phyloP scores from a whole-genome alignment of 2,888 invertebrate species.

The Drosophila emarginata region DNA sequence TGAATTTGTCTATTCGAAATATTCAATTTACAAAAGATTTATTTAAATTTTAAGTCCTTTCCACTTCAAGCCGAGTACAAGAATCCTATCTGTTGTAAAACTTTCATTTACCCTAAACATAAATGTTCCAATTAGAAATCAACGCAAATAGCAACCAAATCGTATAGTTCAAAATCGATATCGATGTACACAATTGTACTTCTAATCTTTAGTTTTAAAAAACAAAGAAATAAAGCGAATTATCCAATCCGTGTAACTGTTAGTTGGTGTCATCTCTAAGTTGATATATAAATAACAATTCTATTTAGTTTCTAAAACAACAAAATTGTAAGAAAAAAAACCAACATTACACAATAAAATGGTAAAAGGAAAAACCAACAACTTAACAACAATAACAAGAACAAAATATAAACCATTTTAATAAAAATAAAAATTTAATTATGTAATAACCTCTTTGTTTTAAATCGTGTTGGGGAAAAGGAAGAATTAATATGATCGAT shows the following conservation, averaged over 20 bases:
- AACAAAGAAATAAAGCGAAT: background rate
- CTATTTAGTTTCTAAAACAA: constrained; percentile 11
- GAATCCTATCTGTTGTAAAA: constrained; percentile 2
- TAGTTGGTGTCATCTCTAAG: constrained; percentile 41
- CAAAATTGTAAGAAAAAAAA: constrained; percentile 10
- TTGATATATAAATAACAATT: constrained; percentile 17
- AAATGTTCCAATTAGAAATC: background rate
- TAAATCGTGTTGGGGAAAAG: background rate
- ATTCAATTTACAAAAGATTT: background rate
- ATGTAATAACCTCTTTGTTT: constrained; percentile 4
- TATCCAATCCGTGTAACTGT: constrained; percentile 17
- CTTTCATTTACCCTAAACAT: background rate
- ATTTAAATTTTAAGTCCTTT: background rate
- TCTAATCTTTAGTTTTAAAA: constrained; percentile 25
- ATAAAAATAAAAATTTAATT: constrained; percentile 64
- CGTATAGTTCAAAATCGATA: constrained; percentile 16
- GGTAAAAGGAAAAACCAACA: constrained; percentile 18
- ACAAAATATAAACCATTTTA: constrained; percentile 51
- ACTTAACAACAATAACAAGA: constrained; percentile 14
- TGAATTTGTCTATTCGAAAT: background rate
- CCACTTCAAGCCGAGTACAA: background rate
- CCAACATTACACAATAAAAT: constrained; percentile 22
- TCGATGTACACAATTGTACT: constrained; percentile 5
- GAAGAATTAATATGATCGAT: no score
- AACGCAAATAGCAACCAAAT: background rate